phyloP scores from a whole-genome alignment of 2,113 vertebrate genomes.

The Rostratula benghalensis region DNA sequence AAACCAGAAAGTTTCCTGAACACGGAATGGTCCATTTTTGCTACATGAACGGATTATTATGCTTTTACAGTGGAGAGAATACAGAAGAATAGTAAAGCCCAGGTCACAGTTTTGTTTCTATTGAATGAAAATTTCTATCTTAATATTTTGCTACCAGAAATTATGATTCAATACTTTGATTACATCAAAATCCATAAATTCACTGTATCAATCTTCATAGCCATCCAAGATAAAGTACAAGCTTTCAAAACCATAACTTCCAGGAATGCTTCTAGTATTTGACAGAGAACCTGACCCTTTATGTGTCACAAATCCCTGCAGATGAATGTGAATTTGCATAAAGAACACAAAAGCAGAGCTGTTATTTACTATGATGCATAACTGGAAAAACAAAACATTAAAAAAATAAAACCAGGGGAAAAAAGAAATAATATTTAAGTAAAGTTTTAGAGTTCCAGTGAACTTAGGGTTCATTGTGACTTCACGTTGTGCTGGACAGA shows the following conservation, averaged over 20 bases:
- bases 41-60: background rate
- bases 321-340: accelerated
- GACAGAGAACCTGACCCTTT: background rate
- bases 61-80: background rate
- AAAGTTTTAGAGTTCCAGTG: background rate
- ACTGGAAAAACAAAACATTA: background rate
- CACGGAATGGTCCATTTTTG: background rate
- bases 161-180: background rate
- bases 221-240: background rate
- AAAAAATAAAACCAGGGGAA: background rate
- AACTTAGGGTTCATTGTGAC: background rate
- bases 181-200: background rate
- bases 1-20: background rate
- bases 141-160: background rate
- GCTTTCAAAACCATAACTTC: background rate
- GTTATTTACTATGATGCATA: background rate
- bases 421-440: background rate
- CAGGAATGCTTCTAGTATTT: background rate
- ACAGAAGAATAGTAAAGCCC: background rate
- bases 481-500: background rate
- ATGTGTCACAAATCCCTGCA: background rate
- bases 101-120: background rate
- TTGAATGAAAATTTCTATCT: background rate
- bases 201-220: background rate
- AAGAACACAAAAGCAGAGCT: background rate